A percentile compares a stretch with the other conserved stretches of the same genome.
These are phyloP conservation scores for Hydrolagus affinis DNA, from an alignment of 2,113 vertebrate genomes.

Conservation along the genomic window DNA sequence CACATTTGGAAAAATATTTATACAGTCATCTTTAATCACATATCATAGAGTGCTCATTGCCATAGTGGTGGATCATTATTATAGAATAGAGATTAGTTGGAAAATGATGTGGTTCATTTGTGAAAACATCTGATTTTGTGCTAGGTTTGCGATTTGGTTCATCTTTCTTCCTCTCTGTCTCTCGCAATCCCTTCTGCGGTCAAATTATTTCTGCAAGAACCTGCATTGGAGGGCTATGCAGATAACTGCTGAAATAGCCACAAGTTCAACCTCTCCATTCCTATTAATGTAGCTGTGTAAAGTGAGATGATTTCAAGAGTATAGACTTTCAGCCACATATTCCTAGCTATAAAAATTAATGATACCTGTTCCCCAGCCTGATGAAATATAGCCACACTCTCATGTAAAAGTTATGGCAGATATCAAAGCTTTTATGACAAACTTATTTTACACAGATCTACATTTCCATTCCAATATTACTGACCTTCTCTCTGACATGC, in stretches of 20 bases:
- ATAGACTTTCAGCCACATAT: constrained; percentile 29
- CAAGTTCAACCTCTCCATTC: constrained; percentile 35
- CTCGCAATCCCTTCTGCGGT: no score
- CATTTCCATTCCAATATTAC: background rate
- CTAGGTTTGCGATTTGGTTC: no score
- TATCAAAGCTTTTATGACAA: constrained; percentile 6
- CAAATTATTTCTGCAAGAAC: background rate
- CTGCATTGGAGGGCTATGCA: background rate
- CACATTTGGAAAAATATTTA: background rate
- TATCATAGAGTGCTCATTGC: background rate
- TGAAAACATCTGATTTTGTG: background rate
- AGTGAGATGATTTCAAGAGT: constrained; percentile 49
- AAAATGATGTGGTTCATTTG: background rate
- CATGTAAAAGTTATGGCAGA: background rate
- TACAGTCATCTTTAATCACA: background rate
- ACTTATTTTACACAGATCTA: background rate
- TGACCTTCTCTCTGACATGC: background rate
- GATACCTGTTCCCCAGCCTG: background rate
- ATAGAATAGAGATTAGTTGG: background rate
- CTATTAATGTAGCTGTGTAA: constrained; percentile 50
- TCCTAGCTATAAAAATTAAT: constrained; percentile 11
- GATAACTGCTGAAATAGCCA: background rate
- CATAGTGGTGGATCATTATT: no score
- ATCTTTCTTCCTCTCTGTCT: no score
- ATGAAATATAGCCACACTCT: background rate